These are phyloP conservation scores for Clostera curtula DNA, from an alignment of 2,888 invertebrate genomes.

Conservation along the genomic window DNA sequence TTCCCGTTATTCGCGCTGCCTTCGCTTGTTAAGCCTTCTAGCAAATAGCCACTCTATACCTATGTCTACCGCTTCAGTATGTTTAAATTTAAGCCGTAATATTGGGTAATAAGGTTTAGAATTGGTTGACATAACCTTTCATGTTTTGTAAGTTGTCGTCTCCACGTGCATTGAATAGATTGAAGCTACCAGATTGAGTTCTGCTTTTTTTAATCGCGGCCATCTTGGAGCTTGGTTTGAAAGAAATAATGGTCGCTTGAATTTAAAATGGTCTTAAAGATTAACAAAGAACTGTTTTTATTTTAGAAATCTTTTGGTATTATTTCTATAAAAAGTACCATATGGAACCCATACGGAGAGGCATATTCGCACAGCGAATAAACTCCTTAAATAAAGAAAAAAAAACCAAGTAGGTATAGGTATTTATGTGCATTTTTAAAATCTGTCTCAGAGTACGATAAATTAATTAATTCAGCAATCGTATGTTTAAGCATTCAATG, in stretches of 20 bases:
- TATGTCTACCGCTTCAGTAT: neutral
- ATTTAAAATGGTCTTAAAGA: slow-evolving; percentile 8
- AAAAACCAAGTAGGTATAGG: too few species aligned
- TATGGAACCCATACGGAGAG: too few species aligned
- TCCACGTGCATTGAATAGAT: slow-evolving; percentile 2
- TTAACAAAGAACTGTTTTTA: too few species aligned
- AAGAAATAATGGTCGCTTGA: neutral
- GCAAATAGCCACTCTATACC: slow-evolving; percentile 12
- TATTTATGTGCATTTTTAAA: too few species aligned
- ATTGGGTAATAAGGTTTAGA: slow-evolving; percentile 1
- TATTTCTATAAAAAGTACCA: too few species aligned
- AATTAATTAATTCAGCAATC: too few species aligned
- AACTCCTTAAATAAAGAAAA: too few species aligned
- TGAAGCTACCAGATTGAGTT: slow-evolving; percentile 1
- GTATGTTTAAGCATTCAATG: too few species aligned
- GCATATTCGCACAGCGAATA: too few species aligned
- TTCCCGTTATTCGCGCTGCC: slow-evolving; percentile 40
- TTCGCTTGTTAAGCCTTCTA: slow-evolving; percentile 26
- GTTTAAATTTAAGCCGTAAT: slow-evolving; percentile 6
- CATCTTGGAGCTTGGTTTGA: slow-evolving; percentile 2
- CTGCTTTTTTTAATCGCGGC: slow-evolving; percentile 1
- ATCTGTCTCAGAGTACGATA: too few species aligned
- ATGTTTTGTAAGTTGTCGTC: neutral
- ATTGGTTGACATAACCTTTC: neutral
- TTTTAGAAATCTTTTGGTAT: too few species aligned